Percentiles rank a stretch among this genome's conserved stretches.
phyloP scores from a whole-genome alignment of 2,797 vertebrate genomes.

The Menidia menidia region DNA sequence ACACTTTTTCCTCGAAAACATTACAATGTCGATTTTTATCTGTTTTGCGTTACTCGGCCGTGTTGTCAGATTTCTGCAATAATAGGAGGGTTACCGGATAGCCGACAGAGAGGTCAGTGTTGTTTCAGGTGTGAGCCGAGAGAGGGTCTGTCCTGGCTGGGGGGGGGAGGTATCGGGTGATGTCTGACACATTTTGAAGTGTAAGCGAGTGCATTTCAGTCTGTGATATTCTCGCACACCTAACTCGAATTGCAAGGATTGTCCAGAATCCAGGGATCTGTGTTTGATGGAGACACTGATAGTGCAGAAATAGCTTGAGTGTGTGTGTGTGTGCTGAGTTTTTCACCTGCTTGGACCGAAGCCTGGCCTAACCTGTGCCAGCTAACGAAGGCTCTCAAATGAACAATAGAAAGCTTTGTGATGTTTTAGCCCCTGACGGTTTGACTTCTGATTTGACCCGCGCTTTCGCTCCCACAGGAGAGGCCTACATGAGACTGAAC shows the following conservation, averaged over 20 bases:
- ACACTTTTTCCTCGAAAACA: slow-evolving; percentile 36
- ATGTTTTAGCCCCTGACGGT: slow-evolving; percentile 67
- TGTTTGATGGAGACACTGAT: not conserved
- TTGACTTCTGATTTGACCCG: slow-evolving; percentile 50
- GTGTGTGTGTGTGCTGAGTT: slow-evolving; percentile 8
- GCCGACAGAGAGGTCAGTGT: slow-evolving; percentile 63
- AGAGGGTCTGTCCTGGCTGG: slow-evolving; percentile 32
- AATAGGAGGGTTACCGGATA: slow-evolving; percentile 58
- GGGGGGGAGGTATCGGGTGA: slow-evolving; percentile 62
- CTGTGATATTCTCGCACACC: not conserved
- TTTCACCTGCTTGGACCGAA: slow-evolving; percentile 10
- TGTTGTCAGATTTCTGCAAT: slow-evolving; percentile 64
- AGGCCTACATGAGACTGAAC: slow-evolving; percentile 95
- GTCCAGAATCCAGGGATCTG: too few species aligned
- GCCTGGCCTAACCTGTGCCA: slow-evolving; percentile 21
- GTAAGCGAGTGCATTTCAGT: slow-evolving; percentile 12
- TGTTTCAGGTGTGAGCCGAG: slow-evolving; percentile 76
- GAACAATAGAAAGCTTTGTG: slow-evolving; percentile 56
- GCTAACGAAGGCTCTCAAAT: slow-evolving; percentile 41
- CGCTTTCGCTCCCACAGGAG: slow-evolving; percentile 82
- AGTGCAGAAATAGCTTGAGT: not conserved
- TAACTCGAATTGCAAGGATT: not conserved
- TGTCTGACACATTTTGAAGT: slow-evolving; percentile 56
- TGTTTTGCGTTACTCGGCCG: slow-evolving; percentile 59
- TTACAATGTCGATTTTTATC: slow-evolving; percentile 60